Evolutionary conservation across 2,888 invertebrate species (phyloP), one percentile per base, ranked within the genome.

Genomic region (Dorcus hopei): DNA sequence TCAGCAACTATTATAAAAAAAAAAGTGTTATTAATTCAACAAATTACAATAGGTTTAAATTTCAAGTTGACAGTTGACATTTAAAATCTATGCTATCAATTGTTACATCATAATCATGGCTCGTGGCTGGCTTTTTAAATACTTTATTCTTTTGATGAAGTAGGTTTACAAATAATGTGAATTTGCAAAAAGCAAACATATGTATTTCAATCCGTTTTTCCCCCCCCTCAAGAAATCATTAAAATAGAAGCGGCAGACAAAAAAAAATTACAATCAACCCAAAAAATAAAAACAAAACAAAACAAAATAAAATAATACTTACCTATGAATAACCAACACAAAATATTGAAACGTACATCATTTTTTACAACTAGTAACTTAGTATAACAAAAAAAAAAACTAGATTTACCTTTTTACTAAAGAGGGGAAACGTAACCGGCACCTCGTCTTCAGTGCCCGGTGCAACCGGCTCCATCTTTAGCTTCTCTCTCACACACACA

Each of bases 391-490:
- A 52, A 43, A 56, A 16, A 45, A 39, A 42, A 47, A 47, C 40
- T 26, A 41, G 43, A 43, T 65, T 65, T 68, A 68, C 68, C 68
- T 68, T 66, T 61, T 67, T 68, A 48, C 59, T 65, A 50, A 62
- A 56, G 49, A 45, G 19, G 38, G 54, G 60, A 40, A 65, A 42
- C 50, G 62, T 45, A 48, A 52, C 52, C 53, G 59, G 62, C 9
- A 60, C 61, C 54, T 67, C 65, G 40, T 66, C 68, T 61, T 68
- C 68, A 19, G 68, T 68, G 56, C 68, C 68, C 9, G 68, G 68
- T 19, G 68, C 67, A 42, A 66, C 68, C n/a, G 67, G 67, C 56
- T 67, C 67, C 67, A 67, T 67, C 48, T 47, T 52, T 48, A 47
- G 52, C 59, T 26, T 11, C 45, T 43, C 53, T 42, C 23, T 8